phyloP scores from a whole-genome alignment of 2,113 vertebrate genomes.

The Ailuropoda melanoleuca region DNA sequence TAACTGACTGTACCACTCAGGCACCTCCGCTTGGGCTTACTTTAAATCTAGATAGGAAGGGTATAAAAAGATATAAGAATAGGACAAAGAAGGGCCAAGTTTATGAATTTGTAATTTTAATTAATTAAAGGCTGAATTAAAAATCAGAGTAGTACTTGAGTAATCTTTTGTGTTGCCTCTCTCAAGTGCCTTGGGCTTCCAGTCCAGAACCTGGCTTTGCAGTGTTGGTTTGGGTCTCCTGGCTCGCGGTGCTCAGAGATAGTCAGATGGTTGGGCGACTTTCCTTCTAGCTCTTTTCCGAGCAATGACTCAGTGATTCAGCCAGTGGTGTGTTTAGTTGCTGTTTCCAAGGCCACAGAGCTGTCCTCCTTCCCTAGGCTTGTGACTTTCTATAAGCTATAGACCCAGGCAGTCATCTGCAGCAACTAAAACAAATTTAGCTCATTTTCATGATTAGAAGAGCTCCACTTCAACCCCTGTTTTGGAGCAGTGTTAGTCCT shows the following conservation, averaged over 20 bases:
- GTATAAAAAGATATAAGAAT: not conserved
- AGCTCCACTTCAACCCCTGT: not conserved
- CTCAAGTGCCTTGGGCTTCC: not conserved
- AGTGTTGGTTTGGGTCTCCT: not conserved
- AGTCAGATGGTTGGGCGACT: not conserved
- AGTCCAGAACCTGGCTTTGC: not conserved
- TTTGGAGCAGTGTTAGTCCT: not conserved
- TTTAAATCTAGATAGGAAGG: not conserved
- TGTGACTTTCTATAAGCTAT: not conserved
- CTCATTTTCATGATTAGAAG: not conserved
- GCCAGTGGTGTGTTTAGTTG: not conserved
- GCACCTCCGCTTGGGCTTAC: not conserved
- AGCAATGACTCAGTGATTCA: not conserved
- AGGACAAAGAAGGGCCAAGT: not conserved
- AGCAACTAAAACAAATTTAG: not conserved
- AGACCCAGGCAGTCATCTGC: not conserved
- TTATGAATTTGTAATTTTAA: not conserved
- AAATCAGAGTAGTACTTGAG: not conserved
- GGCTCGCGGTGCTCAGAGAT: not conserved
- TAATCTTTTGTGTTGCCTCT: not conserved
- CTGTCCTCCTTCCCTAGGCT: not conserved
- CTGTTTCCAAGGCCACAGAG: not conserved
- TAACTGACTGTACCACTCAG: not conserved
- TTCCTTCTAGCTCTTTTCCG: not conserved
- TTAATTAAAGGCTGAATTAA: not conserved